A percentile compares a stretch with the other conserved stretches of the same genome.
phyloP scores from a whole-genome alignment of 2,888 invertebrate genomes.

The Calliopum simillimum region DNA sequence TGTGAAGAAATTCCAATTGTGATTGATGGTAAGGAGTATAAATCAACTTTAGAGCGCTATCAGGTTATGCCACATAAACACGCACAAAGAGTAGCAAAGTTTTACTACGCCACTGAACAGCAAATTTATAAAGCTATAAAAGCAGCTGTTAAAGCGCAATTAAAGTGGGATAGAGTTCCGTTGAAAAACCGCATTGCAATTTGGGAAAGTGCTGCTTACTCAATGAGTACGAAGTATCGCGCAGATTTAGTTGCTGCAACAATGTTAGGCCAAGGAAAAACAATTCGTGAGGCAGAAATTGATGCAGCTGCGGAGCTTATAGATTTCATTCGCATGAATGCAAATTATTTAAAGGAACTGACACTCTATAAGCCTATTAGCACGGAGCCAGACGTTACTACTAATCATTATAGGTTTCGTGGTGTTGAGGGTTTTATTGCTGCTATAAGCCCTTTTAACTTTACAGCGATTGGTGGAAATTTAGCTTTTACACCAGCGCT shows the following conservation, averaged over 20 bases:
- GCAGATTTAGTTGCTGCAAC: slow-evolving; percentile 92
- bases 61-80: slow-evolving; percentile 93
- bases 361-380: slow-evolving; percentile 91
- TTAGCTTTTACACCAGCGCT: slow-evolving; percentile 88
- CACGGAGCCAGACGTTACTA: slow-evolving; percentile 75
- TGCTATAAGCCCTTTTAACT: slow-evolving; percentile 97
- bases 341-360: slow-evolving; percentile 83
- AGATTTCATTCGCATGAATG: slow-evolving; percentile 90
- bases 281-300: slow-evolving; percentile 94
- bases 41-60: slow-evolving; percentile 76
- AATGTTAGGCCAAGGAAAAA: slow-evolving; percentile 96
- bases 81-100: slow-evolving; percentile 85
- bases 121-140: slow-evolving; percentile 86
- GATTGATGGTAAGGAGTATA: slow-evolving; percentile 87
- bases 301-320: slow-evolving; percentile 94
- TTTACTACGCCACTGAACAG: slow-evolving; percentile 86
- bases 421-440: slow-evolving; percentile 97
- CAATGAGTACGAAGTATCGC: slow-evolving; percentile 88
- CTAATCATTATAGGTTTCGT: slow-evolving; percentile 85
- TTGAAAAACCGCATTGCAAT: slow-evolving; percentile 82
- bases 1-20: slow-evolving; percentile 91
- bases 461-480: slow-evolving; percentile 98
- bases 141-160: slow-evolving; percentile 79
- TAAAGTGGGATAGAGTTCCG: slow-evolving; percentile 86
- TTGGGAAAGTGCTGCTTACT: slow-evolving; percentile 86